Evolutionary conservation across 2,797 vertebrate species (phyloP).

Genomic region (Lutra lutra): DNA sequence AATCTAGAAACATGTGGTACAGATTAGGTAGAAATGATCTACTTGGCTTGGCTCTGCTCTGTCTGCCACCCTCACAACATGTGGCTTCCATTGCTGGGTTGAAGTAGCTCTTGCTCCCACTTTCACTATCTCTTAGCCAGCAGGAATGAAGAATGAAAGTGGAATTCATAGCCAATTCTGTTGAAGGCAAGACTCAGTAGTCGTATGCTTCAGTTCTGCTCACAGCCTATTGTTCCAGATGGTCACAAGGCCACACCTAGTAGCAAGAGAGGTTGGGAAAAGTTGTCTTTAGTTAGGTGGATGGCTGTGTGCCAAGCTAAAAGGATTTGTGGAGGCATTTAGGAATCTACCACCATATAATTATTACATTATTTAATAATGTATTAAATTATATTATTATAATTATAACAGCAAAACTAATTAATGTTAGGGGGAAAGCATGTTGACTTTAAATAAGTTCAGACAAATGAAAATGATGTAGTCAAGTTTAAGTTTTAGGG

Average conservation of each 20-base stretch:
- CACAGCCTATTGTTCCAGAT: not conserved
- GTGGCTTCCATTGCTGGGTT: not conserved
- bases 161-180: not conserved
- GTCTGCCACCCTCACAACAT: not conserved
- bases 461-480: not conserved
- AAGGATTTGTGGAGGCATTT: not conserved
- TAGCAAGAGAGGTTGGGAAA: not conserved
- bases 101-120: not conserved
- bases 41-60: not conserved
- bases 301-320: not conserved
- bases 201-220: not conserved
- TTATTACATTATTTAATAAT: not conserved
- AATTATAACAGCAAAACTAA: not conserved
- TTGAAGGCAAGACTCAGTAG: not conserved
- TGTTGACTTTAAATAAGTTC: constrained; percentile 5
- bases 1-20: not conserved
- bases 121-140: not conserved
- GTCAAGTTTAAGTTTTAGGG: not conserved
- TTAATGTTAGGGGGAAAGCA: not conserved
- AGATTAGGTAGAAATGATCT: not conserved
- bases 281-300: not conserved
- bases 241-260: not conserved
- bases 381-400: not conserved
- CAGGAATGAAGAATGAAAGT: not conserved
- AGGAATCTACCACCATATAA: not conserved